Evolutionary conservation across 2,797 vertebrate species (phyloP), one percentile per base, ranked within the genome.

Genomic region (Eospalax fontanierii): DNA sequence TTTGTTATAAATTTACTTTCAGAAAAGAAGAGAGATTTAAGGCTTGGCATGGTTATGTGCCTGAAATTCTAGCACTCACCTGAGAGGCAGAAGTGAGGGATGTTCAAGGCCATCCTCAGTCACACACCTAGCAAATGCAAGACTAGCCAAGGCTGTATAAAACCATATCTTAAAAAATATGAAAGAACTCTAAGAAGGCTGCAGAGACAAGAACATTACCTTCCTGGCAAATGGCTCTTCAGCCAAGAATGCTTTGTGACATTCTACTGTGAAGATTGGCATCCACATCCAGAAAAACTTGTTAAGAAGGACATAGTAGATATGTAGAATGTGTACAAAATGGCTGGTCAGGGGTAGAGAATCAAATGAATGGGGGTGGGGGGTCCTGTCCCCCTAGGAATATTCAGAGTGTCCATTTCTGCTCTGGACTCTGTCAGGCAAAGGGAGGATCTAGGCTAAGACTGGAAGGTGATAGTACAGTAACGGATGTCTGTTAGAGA

Each of bases 111-210:
- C 50, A 59, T 59, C 68, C 35, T 59, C 50, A 61, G 35, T n/a
- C 9, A 40, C 28, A 40, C 12, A 8, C 3, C 6, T 30, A 15
- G 6, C 11, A 61, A 43, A 46, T 9, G 61, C 54, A 43, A 61
- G 85, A 43, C 19, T 35, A 43, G 70, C 70, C 85, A 74, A 10
- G 33, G 26, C 70, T 33, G 10, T 12, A 22, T 18, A 43, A 26
- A 30, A n/a, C 38, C 30, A 2, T n/a, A 43, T 10, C 35, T 10
- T 15, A 28, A 73, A 24, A 4, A 70, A 38, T 8, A 65, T 61
- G 76, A 80, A 90, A 82, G 57, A 84, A 76, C 38, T 71, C n/a
- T 82, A 73, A 30, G 35, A 95, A 78, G 94, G 3, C 75, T 81
- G 24, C 33, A 81, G 54, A 93, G 46, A 10, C 18, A 61, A 9